phyloP scores from a whole-genome alignment of 2,888 invertebrate genomes.

The Dichetophora obliterata region DNA sequence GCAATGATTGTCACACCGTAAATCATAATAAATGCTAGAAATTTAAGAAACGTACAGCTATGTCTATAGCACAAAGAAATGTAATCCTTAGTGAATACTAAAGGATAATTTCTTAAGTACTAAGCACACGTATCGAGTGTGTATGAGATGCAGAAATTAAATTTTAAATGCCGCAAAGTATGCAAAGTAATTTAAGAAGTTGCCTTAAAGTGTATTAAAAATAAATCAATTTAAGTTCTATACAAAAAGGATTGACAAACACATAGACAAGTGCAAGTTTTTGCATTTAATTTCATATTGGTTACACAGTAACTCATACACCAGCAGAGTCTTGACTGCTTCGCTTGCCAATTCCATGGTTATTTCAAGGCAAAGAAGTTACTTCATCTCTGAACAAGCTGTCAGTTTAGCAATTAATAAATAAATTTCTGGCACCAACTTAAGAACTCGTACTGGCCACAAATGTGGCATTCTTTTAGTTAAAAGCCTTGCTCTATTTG shows the following conservation, averaged over 20 bases:
- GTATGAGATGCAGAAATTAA: constrained; percentile 28
- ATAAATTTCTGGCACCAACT: constrained; percentile 46
- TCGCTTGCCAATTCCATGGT: constrained; percentile 12
- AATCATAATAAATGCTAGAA: not conserved
- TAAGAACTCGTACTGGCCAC: not conserved
- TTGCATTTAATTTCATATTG: not conserved
- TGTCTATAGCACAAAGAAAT: not conserved
- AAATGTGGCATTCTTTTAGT: constrained; percentile 19
- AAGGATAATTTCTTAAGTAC: constrained; percentile 3
- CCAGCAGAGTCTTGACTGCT: not conserved
- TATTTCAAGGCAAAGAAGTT: not conserved
- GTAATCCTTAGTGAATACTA: constrained; percentile 7
- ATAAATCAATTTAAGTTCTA: not conserved
- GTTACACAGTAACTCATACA: not conserved
- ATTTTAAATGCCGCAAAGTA: constrained; percentile 18
- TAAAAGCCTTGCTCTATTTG: not conserved
- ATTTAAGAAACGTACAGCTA: constrained; percentile 14
- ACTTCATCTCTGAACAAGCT: constrained; percentile 48
- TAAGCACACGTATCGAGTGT: no score
- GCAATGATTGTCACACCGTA: constrained; percentile 9
- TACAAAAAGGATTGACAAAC: constrained; percentile 4
- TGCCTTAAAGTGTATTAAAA: constrained; percentile 7
- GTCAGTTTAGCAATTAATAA: constrained; percentile 61
- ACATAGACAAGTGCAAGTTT: not conserved
- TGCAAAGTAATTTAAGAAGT: constrained; percentile 19